Percentiles rank a stretch among this genome's conserved stretches.
Conservation (phyloP, 2,113 vertebrate genomes). For the Dromiciops gliroides region DNA sequence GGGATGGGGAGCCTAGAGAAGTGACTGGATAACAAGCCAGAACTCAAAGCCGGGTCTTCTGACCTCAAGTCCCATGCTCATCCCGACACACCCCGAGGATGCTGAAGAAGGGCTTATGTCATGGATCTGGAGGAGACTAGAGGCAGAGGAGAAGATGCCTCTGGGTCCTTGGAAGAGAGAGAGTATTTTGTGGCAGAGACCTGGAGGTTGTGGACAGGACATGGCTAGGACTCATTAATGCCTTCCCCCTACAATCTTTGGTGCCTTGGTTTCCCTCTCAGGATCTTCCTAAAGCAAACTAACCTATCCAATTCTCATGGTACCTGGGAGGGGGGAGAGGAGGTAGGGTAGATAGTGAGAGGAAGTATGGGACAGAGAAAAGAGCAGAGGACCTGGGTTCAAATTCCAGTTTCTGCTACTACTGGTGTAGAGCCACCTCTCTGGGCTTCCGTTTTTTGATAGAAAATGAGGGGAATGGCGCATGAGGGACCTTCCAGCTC, state of each 20-base stretch:
- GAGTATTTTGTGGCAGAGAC: background rate
- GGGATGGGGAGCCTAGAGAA: background rate
- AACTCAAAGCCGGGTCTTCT: background rate
- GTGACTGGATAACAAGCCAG: background rate
- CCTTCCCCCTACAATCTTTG: background rate
- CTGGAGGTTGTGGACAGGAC: background rate
- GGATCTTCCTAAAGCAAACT: background rate
- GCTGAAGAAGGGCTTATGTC: background rate
- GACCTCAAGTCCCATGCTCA: background rate
- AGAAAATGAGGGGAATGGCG: background rate
- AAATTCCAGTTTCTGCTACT: background rate
- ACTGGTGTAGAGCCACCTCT: too few species aligned
- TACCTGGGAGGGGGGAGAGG: background rate
- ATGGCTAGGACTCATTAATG: background rate
- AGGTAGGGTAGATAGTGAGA: accelerated
- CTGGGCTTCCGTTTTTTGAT: background rate
- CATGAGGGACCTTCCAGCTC: too few species aligned
- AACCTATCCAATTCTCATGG: background rate
- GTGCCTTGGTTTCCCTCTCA: background rate
- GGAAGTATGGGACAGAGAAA: background rate
- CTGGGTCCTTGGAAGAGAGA: background rate
- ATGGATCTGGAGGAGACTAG: background rate
- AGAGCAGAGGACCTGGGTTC: background rate
- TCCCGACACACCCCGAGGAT: background rate
- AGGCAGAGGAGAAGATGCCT: background rate